Base-by-base conservation (phyloP, 2,888 invertebrate species). In the Oscheius sp. region DNA sequence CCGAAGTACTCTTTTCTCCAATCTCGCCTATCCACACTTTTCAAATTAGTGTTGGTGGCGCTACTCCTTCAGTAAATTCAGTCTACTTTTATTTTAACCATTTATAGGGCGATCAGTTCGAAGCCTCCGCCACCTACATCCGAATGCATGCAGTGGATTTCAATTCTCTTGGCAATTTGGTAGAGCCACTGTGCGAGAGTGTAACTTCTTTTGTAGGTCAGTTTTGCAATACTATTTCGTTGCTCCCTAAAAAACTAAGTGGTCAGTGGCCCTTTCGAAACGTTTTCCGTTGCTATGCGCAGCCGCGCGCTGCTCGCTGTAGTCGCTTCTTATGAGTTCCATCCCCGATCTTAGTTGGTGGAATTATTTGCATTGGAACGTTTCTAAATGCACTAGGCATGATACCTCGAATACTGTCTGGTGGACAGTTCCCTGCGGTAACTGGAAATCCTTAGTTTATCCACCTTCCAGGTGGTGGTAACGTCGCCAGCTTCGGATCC, bases 311-410 rank as follows among this genome's bases (percentile, higher is more conserved):
- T 0, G n/a, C 29, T 49, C 29, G 52, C 69, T 69, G 41, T 69
- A 69, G 56, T 69, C 69, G 12, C 21, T 5, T 41, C 69, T 25
- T 43, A 69, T 66, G 72, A 72, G 72, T 64, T 72, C 72, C 21
- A 80, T 82, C 45, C 80, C 83, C 63, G 86, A 86, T 74, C 74
- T 86, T 35, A 82, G 84, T 29, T 86, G 86, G 86, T 86, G 86
- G 86, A 84, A 86, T 58, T 86, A 85, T 73, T 64, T 86, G 55
- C 79, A 86, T 29, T 86, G 86, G 86, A 86, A 86, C 73, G 78
- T 85, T 25, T 80, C 85, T 7, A 84, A 78, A 75, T 86, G 86
- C 55, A 80, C 80, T 29, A 73, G 80, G 16, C 77, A 80, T 49
- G 85, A 85, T 75, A 72, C 75, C 21, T 78, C 74, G 13, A 82